Base-by-base conservation (phyloP, 2,113 vertebrate genomes). In the Pristiophorus japonicus region DNA sequence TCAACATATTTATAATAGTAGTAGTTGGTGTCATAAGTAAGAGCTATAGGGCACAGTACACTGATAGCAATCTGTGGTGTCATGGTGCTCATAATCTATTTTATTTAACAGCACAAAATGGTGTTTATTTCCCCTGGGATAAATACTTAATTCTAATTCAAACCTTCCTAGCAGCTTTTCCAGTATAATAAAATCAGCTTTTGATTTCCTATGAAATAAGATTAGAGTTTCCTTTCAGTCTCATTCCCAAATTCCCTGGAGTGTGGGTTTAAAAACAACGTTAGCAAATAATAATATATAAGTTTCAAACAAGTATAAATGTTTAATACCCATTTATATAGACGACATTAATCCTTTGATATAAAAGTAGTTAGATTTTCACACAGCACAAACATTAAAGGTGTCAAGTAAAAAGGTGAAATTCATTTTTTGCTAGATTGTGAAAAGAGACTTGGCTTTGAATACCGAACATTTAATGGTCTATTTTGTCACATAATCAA, bases 171-270 rank as follows among this genome's bases (percentile, higher is more conserved):
- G 55, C 55, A 59, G 87, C 87, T 34, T 85, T 90, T 90, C 51
- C 47, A n/a, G 27, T 59, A 59, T 59, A 90, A 90, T 90, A 59
- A 59, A 12, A 59, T 18, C 87, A 90, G 47, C 47, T 59, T 90
- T 90, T 51, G 55, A 90, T 51, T 62, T 59, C 30, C 55, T 59
- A 90, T 90, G 87, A 90, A 90, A 90, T 90, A 14, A 34, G 51
- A 90, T 90, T 51, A 90, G 27, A 90, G 45, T 51, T 90, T 59
- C 34, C 87, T 90, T 90, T 59, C 87, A 90, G 87, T 90, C 59
- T 90, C 27, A 27, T 90, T 90, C 51, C 24, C 55, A 59, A 59
- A 59, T 90, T 34, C 51, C 87, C 47, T 59, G 85, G 47, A 90
- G 87, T 90, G 34, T 59, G 87, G 42, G 38, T 81, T 81, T 81